A percentile compares a stretch with the other conserved stretches of the same genome.
Evolutionary conservation across 2,888 invertebrate genomes (phyloP).

Genomic region (Scrobipalpa costella): DNA sequence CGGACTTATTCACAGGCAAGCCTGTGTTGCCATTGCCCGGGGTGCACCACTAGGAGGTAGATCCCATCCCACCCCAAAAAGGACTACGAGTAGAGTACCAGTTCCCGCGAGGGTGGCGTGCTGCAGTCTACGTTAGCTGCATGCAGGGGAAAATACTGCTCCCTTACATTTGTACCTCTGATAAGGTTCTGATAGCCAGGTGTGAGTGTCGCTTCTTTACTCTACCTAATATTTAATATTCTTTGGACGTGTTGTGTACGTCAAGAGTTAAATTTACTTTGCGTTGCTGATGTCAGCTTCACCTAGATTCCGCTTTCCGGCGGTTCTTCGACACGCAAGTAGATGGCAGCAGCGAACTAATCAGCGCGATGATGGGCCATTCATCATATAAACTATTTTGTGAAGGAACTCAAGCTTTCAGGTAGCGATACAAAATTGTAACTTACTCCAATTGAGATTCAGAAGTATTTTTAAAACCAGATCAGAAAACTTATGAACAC

Average conservation of each 20-base stretch:
- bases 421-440: background rate
- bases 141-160: no score
- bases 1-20: no score
- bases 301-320: slow-evolving; percentile 73
- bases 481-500: background rate
- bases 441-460: slow-evolving; percentile 7
- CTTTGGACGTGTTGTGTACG: slow-evolving; percentile 47
- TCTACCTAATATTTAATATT: no score
- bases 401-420: background rate
- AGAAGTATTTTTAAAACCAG: background rate
- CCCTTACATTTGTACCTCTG: no score
- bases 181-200: no score
- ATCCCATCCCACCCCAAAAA: no score
- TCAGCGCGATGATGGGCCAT: slow-evolving; percentile 46
- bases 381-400: slow-evolving; percentile 28
- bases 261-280: slow-evolving; percentile 78
- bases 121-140: no score
- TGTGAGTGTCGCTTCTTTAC: no score
- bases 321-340: slow-evolving; percentile 61
- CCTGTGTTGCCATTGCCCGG: no score
- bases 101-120: no score
- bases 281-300: slow-evolving; percentile 78
- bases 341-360: slow-evolving; percentile 67
- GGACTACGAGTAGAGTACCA: no score
- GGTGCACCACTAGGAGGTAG: no score